phyloP scores from a whole-genome alignment of 2,113 vertebrate species.

The Hypanus sabinus region DNA sequence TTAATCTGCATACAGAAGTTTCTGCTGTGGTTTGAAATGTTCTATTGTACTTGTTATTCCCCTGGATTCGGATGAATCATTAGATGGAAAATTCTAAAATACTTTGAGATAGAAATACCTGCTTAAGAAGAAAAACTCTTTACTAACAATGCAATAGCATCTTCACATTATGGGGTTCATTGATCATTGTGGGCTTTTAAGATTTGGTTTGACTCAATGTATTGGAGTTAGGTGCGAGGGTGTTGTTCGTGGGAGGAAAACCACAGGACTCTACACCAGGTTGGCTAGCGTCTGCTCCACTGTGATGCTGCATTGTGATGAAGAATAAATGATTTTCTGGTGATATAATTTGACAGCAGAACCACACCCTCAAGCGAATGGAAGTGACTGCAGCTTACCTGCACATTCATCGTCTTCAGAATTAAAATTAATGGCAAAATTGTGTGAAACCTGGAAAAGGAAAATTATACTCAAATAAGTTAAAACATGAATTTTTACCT shows the following conservation, averaged over 20 bases:
- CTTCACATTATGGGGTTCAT: neutral
- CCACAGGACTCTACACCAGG: neutral
- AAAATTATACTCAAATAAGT: neutral
- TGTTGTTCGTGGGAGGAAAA: neutral
- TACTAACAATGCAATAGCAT: neutral
- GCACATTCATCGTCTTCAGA: constrained; percentile 86
- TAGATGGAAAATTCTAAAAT: neutral
- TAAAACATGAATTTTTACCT: neutral
- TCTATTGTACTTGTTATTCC: neutral
- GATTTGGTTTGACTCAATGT: neutral
- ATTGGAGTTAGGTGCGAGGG: neutral
- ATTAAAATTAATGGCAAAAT: constrained; percentile 95
- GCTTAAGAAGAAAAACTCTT: neutral
- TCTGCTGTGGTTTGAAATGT: neutral
- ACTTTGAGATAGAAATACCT: neutral
- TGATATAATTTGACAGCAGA: neutral
- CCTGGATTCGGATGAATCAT: neutral
- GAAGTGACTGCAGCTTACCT: constrained; percentile 59
- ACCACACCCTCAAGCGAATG: no score
- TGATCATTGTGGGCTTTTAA: neutral
- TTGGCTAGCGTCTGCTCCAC: neutral
- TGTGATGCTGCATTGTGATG: neutral
- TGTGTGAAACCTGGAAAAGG: constrained; percentile 76
- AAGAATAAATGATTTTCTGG: neutral
- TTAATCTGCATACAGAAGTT: neutral